A percentile compares a stretch with the other conserved stretches of the same genome.
These are phyloP conservation scores for Dicyrtomina minuta DNA, from an alignment of 2,888 invertebrate species.

Conservation along the genomic window DNA sequence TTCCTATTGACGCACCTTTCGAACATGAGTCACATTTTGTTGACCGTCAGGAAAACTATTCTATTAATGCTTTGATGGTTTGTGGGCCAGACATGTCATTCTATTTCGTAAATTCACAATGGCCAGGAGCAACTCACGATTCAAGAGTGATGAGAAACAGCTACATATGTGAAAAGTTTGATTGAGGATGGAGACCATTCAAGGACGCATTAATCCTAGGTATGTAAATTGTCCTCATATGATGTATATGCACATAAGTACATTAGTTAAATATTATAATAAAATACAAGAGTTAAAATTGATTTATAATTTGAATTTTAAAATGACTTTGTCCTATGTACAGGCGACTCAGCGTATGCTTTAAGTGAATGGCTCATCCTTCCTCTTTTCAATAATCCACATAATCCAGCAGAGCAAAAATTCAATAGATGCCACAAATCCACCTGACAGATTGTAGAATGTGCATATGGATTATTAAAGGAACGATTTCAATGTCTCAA, in stretches of 20 bases:
- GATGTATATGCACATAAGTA: too few species aligned
- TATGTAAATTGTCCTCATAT: constrained; percentile 24
- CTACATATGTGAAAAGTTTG: constrained; percentile 17
- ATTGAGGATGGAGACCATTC: constrained; percentile 42
- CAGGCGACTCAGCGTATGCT: constrained; percentile 22
- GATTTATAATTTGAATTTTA: too few species aligned
- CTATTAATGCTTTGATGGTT: constrained; percentile 38
- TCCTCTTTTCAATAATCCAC: constrained; percentile 4
- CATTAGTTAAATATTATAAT: too few species aligned
- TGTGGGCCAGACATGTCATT: constrained; percentile 39
- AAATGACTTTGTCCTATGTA: too few species aligned
- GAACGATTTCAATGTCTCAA: constrained; percentile 29
- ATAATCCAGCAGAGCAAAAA: neutral
- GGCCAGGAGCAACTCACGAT: constrained; percentile 41
- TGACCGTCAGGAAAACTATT: constrained; percentile 42
- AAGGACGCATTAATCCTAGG: constrained; percentile 39
- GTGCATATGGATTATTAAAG: constrained; percentile 22
- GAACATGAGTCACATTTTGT: constrained; percentile 35
- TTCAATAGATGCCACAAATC: constrained; percentile 14
- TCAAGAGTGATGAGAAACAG: constrained; percentile 37
- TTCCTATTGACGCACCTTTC: constrained; percentile 36
- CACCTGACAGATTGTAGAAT: constrained; percentile 17
- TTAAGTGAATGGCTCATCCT: constrained; percentile 19
- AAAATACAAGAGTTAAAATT: too few species aligned
- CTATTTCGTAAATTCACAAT: constrained; percentile 30